Base-by-base conservation (phyloP, 2,888 invertebrate species). In the Ormyrus nitidulus region DNA sequence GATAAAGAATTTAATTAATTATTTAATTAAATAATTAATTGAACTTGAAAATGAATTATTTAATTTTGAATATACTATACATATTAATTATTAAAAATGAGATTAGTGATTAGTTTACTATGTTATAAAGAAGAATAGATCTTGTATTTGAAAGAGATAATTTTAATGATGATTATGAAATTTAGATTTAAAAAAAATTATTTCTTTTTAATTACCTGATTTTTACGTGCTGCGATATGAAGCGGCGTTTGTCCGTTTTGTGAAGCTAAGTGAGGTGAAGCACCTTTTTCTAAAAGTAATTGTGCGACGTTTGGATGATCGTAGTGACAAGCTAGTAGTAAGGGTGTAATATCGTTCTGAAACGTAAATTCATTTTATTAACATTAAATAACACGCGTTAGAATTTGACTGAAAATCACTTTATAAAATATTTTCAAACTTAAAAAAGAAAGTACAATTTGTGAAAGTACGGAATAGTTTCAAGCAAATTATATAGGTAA, bases 161-260 rank as follows among this genome's bases (percentile, higher is more conserved):
- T 59, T 59, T 59, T 59, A 59, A 59, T 59, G 6, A 19, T 59
- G 34, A 10, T 19, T 59, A 34, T 19, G n/a, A 11, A n/a, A 46
- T 44, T 9, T 59, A 71, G 9, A 8, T 46, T 49, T 49, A 2
- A 6, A 34, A 34, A 34, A 34, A 34, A 34, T 4, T 34, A 4
- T 34, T 34, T 34, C 4, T 34, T 34, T 4, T 66, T 66, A 10
- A 79, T 83, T 86, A 94, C 94, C 91, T 98, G 98, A 92, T 99
- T 99, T 92, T 99, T 98, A 87, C 98, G 96, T 69, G 99, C 98
- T 74, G 99, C 98, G 90, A 99, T 99, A 92, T 99, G 99, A 80
- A 99, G 93, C 13, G 99, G 98, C 1, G 98, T 98, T 90, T 99
- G 99, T 4, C 99, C 99, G 91, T 99, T 99, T 93, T 98, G 98